Evolutionary conservation across 2,113 vertebrate genomes (phyloP).

Genomic region (Psilopogon haemacephalus): DNA sequence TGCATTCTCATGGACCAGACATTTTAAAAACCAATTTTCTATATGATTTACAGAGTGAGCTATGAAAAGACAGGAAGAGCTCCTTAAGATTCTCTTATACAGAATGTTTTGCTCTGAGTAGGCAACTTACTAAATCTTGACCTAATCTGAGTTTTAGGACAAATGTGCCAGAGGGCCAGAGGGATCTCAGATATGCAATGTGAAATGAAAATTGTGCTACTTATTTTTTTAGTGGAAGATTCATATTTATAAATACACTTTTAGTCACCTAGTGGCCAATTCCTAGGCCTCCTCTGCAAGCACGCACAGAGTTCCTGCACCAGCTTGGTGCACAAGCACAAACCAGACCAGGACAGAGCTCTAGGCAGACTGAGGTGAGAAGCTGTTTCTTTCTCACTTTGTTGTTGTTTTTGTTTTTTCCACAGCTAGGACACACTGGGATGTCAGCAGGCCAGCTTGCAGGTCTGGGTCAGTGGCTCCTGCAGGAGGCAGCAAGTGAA

Average conservation of each 20-base stretch:
- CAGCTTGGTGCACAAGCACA: not conserved
- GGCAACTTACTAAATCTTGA: not conserved
- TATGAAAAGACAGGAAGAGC: not conserved
- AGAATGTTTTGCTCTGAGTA: not conserved
- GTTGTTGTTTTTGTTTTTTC: not conserved
- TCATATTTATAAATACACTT: not conserved
- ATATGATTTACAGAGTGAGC: not conserved
- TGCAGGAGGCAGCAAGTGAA: not conserved
- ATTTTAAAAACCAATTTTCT: not conserved
- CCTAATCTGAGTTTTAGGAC: not conserved
- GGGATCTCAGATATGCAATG: not conserved
- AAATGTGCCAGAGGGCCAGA: not conserved
- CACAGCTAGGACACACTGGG: not conserved
- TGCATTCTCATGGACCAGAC: not conserved
- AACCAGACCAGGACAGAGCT: not conserved
- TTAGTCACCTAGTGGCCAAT: not conserved
- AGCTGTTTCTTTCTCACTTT: not conserved
- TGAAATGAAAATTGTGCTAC: not conserved
- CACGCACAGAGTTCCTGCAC: fast-evolving
- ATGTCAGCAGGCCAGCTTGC: not conserved
- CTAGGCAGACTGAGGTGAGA: not conserved
- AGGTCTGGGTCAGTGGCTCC: not conserved
- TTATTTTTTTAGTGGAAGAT: not conserved
- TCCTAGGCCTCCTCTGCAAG: not conserved
- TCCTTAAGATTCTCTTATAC: not conserved